Conservation (phyloP, 2,888 invertebrate genomes). For the Ceratothoa steindachneri region DNA sequence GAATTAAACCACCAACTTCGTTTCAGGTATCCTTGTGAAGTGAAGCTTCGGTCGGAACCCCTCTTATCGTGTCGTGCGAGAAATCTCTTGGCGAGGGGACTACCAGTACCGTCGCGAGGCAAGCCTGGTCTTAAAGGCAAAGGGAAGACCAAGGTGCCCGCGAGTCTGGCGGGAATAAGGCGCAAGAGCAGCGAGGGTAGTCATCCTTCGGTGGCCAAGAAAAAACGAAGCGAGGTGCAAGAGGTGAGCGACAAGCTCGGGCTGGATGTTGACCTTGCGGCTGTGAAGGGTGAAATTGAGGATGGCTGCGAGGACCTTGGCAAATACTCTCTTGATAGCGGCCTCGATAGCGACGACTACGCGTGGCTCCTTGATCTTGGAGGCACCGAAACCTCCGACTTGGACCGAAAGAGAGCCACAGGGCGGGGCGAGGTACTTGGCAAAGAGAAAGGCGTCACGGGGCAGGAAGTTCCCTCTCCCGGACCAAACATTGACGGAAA, state of each 20-base stretch:
- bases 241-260: background rate
- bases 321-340: constrained; percentile 40
- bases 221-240: background rate
- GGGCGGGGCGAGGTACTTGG: background rate
- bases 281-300: constrained; percentile 3
- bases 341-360: constrained; percentile 43
- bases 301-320: constrained; percentile 30
- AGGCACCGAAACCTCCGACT: background rate
- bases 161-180: background rate
- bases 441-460: background rate
- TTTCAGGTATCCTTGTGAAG: constrained; percentile 77
- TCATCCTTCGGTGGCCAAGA: background rate
- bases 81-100: constrained; percentile 41
- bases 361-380: constrained; percentile 42
- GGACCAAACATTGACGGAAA: background rate
- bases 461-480: background rate
- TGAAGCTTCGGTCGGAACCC: constrained; percentile 77
- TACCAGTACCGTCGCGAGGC: constrained; percentile 72
- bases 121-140: constrained; percentile 49
- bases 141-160: constrained; percentile 17
- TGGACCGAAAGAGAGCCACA: background rate
- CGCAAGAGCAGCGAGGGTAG: background rate
- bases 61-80: constrained; percentile 67
- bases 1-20: too few relatives aligned
- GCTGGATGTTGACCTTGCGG: constrained; percentile 14